Evolutionary conservation across 92 coral and sea anemone genomes (phyloP).

Genomic region (Porites divaricata): DNA sequence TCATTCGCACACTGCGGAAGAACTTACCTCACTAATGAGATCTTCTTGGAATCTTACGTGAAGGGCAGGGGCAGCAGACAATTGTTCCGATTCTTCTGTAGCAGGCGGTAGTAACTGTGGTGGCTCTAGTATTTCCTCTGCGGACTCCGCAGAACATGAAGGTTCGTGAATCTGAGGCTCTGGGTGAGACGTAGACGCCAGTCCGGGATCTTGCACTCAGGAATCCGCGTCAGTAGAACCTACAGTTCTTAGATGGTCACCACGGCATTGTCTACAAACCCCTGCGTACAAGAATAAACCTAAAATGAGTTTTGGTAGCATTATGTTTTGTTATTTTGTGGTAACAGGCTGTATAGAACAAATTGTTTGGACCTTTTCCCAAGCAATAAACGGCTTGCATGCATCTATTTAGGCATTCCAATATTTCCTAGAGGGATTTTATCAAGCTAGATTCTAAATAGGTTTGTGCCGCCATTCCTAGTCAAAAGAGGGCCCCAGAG

Average conservation of each 20-base stretch:
- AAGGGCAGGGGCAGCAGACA: conserved; percentile 27
- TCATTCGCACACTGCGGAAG: conserved; percentile 25
- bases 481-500: too few relatives aligned
- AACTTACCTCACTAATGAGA: conserved; percentile 36
- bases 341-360: too few relatives aligned
- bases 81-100: conserved; percentile 28
- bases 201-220: conserved; percentile 18
- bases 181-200: conserved; percentile 24
- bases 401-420: too few relatives aligned
- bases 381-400: too few relatives aligned
- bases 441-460: too few relatives aligned
- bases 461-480: too few relatives aligned
- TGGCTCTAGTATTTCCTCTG: conserved; percentile 24
- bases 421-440: too few relatives aligned
- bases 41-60: conserved; percentile 34
- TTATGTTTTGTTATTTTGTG: not conserved
- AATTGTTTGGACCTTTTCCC: too few relatives aligned
- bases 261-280: not conserved
- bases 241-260: conserved; percentile 14
- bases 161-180: conserved; percentile 28
- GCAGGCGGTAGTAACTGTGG: conserved; percentile 26
- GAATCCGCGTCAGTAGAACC: conserved; percentile 15
- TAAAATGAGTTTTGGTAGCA: not conserved
- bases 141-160: conserved; percentile 31
- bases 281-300: conserved; percentile 26